A percentile compares a stretch with the other conserved stretches of the same genome.
These are phyloP conservation scores for Nomada fucata DNA, from an alignment of 2,888 invertebrate genomes.

Conservation along the genomic window DNA sequence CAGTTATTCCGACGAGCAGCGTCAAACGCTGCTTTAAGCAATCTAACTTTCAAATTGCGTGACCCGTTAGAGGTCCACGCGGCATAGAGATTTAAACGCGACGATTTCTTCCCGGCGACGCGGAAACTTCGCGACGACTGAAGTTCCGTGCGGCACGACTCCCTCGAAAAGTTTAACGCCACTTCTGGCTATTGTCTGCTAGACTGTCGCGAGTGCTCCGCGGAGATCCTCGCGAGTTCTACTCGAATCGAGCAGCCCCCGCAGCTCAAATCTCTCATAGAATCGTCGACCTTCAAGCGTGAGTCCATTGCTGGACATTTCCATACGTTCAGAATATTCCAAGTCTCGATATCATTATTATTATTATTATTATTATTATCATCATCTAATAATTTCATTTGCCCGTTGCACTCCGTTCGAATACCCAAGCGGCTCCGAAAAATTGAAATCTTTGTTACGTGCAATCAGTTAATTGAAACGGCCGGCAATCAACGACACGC, in stretches of 20 bases:
- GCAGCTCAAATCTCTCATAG: not conserved
- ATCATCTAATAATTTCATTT: no score
- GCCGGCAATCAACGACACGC: no score
- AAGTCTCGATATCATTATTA: no score
- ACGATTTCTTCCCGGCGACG: conserved; percentile 20
- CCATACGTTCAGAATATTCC: not conserved
- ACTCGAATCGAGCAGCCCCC: conserved; percentile 24
- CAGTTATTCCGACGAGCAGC: not conserved
- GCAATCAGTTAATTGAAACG: no score
- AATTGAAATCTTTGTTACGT: no score
- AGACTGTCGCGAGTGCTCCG: not conserved
- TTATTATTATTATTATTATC: no score
- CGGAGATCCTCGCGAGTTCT: conserved; percentile 15
- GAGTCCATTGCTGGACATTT: no score
- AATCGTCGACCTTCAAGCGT: not conserved
- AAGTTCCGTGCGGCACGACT: conserved; percentile 6
- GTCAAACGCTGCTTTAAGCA: conserved; percentile 47
- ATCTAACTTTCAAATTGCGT: conserved; percentile 57
- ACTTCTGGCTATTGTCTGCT: conserved; percentile 27
- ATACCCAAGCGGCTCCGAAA: no score
- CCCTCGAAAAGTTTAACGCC: conserved; percentile 33
- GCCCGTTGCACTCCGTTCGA: no score
- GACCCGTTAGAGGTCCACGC: conserved; percentile 25
- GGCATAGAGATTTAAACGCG: conserved; percentile 45
- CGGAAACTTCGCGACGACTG: not conserved